These are phyloP conservation scores for Ctenosaura bakeri DNA, from an alignment of 2,797 vertebrate species.

Conservation along the genomic window DNA sequence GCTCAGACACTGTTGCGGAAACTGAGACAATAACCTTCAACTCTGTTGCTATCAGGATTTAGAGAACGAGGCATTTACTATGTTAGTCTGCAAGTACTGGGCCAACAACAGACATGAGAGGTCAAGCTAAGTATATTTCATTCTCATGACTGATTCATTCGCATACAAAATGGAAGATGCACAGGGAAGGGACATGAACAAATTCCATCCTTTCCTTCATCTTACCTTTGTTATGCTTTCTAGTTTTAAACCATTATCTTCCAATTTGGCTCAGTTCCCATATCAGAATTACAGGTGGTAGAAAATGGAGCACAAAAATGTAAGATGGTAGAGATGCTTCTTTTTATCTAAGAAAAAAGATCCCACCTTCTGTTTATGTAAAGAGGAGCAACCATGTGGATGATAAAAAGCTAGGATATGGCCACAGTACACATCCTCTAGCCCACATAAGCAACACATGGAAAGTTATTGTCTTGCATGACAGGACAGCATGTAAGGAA, in stretches of 20 bases:
- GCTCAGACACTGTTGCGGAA: neutral
- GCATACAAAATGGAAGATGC: neutral
- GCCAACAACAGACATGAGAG: neutral
- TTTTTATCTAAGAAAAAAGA: too few relatives aligned
- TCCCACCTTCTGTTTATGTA: neutral
- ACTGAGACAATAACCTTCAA: neutral
- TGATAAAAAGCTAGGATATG: too few relatives aligned
- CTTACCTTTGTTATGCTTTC: neutral
- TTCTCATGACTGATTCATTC: neutral
- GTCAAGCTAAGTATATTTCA: neutral
- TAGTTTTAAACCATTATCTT: neutral
- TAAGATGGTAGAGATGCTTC: neutral
- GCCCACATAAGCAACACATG: too few relatives aligned
- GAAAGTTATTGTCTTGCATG: too few relatives aligned
- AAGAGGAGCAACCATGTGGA: neutral
- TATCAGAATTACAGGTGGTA: too few relatives aligned
- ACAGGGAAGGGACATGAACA: too few relatives aligned
- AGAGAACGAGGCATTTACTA: neutral
- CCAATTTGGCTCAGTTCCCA: neutral
- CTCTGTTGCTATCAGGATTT: neutral
- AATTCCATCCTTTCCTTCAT: neutral
- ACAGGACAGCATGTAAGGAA: neutral
- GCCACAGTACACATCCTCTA: too few relatives aligned
- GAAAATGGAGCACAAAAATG: neutral
- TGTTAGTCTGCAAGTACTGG: neutral